Percentiles rank a stretch among this genome's conserved stretches.
Evolutionary conservation across 2,888 invertebrate species (phyloP).

Genomic region (Metopia argyrocephala): DNA sequence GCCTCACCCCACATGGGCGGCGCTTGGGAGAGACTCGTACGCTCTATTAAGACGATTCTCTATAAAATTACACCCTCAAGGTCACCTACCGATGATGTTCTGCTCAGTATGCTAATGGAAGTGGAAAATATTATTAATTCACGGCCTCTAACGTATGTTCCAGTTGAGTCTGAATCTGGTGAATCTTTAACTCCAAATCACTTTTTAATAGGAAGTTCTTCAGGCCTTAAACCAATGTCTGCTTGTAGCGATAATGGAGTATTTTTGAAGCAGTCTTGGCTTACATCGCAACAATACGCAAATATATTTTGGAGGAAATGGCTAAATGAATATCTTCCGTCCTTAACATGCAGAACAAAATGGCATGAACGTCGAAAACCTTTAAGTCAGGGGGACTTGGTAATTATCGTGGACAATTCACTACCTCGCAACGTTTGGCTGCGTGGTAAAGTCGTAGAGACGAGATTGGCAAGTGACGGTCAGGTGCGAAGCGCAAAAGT

Average conservation of each 20-base stretch:
- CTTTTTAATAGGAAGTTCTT: constrained; percentile 61
- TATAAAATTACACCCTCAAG: neutral
- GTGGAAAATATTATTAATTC: constrained; percentile 17
- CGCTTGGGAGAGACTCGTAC: constrained; percentile 37
- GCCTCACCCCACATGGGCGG: constrained; percentile 26
- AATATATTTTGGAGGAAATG: constrained; percentile 56
- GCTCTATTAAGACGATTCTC: constrained; percentile 30
- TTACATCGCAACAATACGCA: constrained; percentile 45
- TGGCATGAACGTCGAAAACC: constrained; percentile 11
- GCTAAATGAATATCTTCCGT: constrained; percentile 11
- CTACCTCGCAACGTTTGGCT: constrained; percentile 39
- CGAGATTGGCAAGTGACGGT: constrained; percentile 47
- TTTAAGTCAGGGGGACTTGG: constrained; percentile 21
- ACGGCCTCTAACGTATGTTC: neutral
- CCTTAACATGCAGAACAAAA: constrained; percentile 13
- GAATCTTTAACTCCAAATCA: constrained; percentile 67
- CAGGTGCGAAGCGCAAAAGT: constrained; percentile 38
- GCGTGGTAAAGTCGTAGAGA: constrained; percentile 33
- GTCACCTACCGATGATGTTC: constrained; percentile 7
- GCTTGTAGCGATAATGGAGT: constrained; percentile 23
- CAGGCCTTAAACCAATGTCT: constrained; percentile 44
- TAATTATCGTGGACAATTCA: constrained; percentile 8
- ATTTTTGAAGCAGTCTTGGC: constrained; percentile 16
- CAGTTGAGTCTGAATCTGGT: constrained; percentile 17
- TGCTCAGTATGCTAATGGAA: constrained; percentile 11